Evolutionary conservation across 2,797 vertebrate species (phyloP).

Genomic region (Pseudochromis fuscus): DNA sequence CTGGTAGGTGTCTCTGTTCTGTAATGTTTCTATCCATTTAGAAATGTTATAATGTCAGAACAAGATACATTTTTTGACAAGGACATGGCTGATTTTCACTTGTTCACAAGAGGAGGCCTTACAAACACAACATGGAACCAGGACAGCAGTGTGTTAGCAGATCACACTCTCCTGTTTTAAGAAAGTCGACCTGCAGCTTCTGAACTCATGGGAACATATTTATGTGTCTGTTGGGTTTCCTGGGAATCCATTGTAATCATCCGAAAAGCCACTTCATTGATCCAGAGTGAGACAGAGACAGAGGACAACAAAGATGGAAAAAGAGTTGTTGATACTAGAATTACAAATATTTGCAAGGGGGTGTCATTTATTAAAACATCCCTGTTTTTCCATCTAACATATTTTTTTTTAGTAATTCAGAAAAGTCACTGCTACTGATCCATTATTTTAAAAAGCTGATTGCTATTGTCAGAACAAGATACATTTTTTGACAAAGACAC

Average conservation of each 20-base stretch:
- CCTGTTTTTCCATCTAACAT: too few species aligned
- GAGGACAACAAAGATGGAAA: background rate
- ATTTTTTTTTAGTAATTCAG: too few species aligned
- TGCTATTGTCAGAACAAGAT: background rate
- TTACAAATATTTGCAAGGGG: background rate
- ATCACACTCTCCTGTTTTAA: conserved; percentile 7
- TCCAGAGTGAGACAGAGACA: conserved; percentile 15
- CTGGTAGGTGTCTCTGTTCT: background rate
- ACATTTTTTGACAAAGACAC: background rate
- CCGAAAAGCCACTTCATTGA: conserved; percentile 58
- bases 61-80: background rate
- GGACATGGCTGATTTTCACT: background rate
- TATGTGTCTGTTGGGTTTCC: conserved; percentile 14
- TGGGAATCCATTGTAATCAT: conserved; percentile 38
- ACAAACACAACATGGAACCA: background rate
- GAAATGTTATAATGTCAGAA: too few species aligned
- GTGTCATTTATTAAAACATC: conserved; percentile 22
- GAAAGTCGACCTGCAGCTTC: background rate
- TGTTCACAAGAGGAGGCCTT: background rate
- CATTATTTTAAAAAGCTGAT: too few species aligned
- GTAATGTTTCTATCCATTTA: background rate
- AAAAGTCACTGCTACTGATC: too few species aligned
- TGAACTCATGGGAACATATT: conserved; percentile 8
- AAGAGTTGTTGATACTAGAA: conserved; percentile 2
- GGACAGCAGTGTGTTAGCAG: background rate